Evolutionary conservation across 2,113 vertebrate species (phyloP).

Genomic region (Hipposideros armiger): DNA sequence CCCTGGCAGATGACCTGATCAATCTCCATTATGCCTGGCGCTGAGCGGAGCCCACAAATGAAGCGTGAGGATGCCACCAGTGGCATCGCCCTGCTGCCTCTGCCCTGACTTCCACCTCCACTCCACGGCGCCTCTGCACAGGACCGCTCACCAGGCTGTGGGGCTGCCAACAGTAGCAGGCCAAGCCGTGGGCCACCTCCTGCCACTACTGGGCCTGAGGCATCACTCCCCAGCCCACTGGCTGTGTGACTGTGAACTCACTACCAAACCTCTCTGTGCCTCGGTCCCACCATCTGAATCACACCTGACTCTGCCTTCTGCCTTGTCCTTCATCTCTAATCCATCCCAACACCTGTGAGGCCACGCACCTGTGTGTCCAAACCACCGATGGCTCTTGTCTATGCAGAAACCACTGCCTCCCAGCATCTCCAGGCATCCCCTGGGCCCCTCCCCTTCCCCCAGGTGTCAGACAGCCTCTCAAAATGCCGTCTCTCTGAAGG

Average conservation of each 20-base stretch:
- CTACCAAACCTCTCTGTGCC: neutral
- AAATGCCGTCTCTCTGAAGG: neutral
- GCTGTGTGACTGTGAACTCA: neutral
- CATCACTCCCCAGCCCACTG: neutral
- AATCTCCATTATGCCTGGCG: neutral
- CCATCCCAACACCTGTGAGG: neutral
- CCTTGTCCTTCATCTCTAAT: neutral
- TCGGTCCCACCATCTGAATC: neutral
- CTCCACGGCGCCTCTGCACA: accelerated
- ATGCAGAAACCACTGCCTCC: neutral
- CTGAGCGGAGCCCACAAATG: neutral
- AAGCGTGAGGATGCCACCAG: accelerated
- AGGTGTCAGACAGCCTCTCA: neutral
- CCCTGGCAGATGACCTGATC: neutral
- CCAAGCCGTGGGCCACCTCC: neutral
- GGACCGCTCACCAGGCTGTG: neutral
- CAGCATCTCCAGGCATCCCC: neutral
- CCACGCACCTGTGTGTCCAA: neutral
- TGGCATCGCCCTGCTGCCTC: accelerated
- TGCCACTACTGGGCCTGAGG: neutral
- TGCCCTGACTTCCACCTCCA: neutral
- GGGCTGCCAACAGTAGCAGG: neutral
- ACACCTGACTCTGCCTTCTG: neutral
- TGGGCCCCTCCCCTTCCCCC: neutral
- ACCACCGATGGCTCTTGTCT: neutral